Conservation (phyloP, 1,140 invertebrate genomes). For the Spodoptera frugiperda region DNA sequence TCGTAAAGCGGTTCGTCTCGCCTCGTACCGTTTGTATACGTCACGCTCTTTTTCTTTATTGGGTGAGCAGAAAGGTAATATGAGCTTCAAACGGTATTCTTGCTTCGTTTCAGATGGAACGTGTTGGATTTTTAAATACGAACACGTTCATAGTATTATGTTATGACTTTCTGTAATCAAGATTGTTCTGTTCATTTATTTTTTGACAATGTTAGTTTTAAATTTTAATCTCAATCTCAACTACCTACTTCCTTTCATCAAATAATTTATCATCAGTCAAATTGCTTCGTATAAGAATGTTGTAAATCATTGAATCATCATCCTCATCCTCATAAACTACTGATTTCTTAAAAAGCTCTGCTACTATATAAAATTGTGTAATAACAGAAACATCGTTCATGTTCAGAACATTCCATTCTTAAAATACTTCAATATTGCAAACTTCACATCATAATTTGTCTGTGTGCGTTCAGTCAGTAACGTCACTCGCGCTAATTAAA, state of each 20-base stretch:
- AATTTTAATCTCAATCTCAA: not conserved
- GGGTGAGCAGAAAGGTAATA: conserved; percentile 35
- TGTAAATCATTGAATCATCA: too few species aligned
- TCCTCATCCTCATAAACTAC: too few species aligned
- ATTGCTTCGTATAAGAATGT: too few species aligned
- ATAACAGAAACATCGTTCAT: too few species aligned
- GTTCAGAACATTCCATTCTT: too few species aligned
- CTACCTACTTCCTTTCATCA: not conserved
- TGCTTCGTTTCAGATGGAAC: conserved; percentile 20
- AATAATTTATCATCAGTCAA: too few species aligned
- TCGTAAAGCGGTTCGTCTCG: conserved; percentile 38
- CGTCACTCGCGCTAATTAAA: conserved; percentile 61
- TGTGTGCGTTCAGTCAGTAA: not conserved
- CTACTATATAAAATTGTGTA: too few species aligned
- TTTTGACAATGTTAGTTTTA: not conserved
- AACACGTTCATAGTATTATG: conserved; percentile 20
- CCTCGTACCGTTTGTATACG: conserved; percentile 30
- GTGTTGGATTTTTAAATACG: conserved; percentile 13
- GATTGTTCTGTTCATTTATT: not conserved
- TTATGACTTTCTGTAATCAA: not conserved
- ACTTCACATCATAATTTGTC: not conserved
- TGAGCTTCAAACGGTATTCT: conserved; percentile 36
- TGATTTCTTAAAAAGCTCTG: too few species aligned
- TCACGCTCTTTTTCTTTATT: conserved; percentile 41
- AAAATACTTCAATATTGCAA: not conserved